Evolutionary conservation across 2,888 invertebrate species (phyloP), one percentile per base, ranked within the genome.

Genomic region (Epinotia bilunana): DNA sequence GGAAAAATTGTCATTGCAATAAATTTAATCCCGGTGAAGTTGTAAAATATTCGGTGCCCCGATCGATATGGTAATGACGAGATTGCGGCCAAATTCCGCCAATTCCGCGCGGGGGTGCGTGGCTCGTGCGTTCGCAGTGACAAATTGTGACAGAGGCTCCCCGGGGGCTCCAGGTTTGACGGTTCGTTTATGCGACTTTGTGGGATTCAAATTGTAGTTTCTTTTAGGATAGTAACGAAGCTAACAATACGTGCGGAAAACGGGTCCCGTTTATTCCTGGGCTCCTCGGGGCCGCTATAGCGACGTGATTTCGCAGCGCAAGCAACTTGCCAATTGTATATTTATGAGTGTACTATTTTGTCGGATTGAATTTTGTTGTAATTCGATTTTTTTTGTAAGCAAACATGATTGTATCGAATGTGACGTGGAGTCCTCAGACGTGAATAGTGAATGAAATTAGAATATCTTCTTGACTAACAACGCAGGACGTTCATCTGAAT

Each of bases 281-380:
- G 87, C 89, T 90, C 87, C 85, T 83, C 80, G 82, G 87, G 87
- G 88, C 86, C 85, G 85, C 81, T 84, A 81, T 81, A 82, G 81
- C 83, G 86, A 90, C 91, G 92, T 91, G 92, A 91, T 92, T 91
- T 87, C 78, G 88, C 86, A 87, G 82, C 86, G 86, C 85, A 89
- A 90, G 88, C 89, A 87, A 87, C 87, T 87, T 85, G 87, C 89
- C 92, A 91, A 93, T 93, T 91, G 93, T 92, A 92, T 93, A 93
- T 93, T 93, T 93, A 93, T 93, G 92, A 92, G 91, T 86, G 88
- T 82, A 91, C 90, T 89, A 90, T 89, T 90, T 88, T 81, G 86
- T 81, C 75, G 83, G 78, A 85, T 86, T 85, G 83, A 84, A 85
- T 85, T 84, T 84, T 81, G 77, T 76, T 78, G 82, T 84, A 80